phyloP scores from a whole-genome alignment of 2,797 vertebrate genomes.

The Hyperoplus lanceolatus region DNA sequence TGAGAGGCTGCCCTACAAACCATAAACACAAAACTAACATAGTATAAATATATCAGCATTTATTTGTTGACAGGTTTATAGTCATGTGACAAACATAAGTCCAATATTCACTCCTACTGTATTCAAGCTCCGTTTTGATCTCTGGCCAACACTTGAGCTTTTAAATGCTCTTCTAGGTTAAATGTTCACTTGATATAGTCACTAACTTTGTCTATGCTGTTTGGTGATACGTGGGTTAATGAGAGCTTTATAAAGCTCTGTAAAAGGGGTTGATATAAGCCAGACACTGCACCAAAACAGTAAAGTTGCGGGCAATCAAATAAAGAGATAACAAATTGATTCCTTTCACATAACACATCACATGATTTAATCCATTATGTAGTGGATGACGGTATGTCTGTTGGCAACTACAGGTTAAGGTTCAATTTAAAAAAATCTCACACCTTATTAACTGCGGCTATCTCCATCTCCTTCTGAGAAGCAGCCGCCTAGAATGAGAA shows the following conservation, averaged over 20 bases:
- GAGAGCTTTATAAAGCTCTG: not conserved
- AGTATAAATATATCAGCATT: not conserved
- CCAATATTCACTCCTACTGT: not conserved
- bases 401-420: constrained; percentile 1
- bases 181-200: not conserved
- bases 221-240: not conserved
- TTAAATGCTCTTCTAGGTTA: not conserved
- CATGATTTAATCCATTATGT: not conserved
- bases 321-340: not conserved
- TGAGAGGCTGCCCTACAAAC: too few relatives aligned
- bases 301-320: not conserved
- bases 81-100: not conserved
- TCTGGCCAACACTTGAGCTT: not conserved
- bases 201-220: not conserved
- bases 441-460: constrained; percentile 64
- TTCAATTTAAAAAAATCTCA: constrained; percentile 13
- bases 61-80: not conserved
- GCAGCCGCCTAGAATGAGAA: constrained; percentile 70
- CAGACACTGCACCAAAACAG: not conserved
- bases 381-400: not conserved
- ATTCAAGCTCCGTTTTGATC: not conserved
- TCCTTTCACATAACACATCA: not conserved
- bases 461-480: constrained; percentile 64
- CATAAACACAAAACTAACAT: too few relatives aligned
- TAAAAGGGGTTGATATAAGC: not conserved